These are phyloP conservation scores for Bergia puertoricense DNA, from an alignment of 92 coral and sea anemone species.

Conservation along the genomic window DNA sequence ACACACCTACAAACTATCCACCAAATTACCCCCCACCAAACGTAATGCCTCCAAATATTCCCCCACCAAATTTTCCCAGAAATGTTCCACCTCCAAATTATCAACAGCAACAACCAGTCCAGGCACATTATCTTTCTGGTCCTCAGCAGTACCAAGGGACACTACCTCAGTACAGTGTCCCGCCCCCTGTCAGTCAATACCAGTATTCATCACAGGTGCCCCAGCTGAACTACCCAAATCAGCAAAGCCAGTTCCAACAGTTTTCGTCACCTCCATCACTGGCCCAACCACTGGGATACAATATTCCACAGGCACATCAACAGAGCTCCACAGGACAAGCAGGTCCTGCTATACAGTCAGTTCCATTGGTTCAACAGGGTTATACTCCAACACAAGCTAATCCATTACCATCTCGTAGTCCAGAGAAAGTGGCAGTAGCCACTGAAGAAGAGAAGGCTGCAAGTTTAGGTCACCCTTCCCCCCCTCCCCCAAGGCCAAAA, in stretches of 20 bases:
- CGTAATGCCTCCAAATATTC: constrained; percentile 73
- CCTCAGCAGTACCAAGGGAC: constrained; percentile 66
- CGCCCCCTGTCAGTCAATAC: constrained; percentile 34
- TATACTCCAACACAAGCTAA: constrained; percentile 26
- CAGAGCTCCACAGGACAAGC: constrained; percentile 20
- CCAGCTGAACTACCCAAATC: constrained; percentile 22
- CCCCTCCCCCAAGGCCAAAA: constrained; percentile 67
- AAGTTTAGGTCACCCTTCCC: constrained; percentile 37
- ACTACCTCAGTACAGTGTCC: constrained; percentile 49
- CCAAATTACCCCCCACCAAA: constrained; percentile 55
- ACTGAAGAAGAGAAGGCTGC: neutral
- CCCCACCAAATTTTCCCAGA: constrained; percentile 71
- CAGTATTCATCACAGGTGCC: constrained; percentile 36
- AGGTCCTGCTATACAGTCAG: constrained; percentile 5
- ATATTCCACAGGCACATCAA: constrained; percentile 16
- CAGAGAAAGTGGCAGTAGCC: constrained; percentile 13
- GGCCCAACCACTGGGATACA: constrained; percentile 27
- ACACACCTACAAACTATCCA: constrained; percentile 21
- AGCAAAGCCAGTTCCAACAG: constrained; percentile 55
- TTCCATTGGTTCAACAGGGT: neutral
- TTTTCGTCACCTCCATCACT: constrained; percentile 50
- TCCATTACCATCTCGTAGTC: constrained; percentile 5
- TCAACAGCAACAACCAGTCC: constrained; percentile 53
- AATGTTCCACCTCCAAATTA: constrained; percentile 81
- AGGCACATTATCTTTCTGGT: constrained; percentile 18